phyloP scores from a whole-genome alignment of 1,140 invertebrate species.

The Sitobion miscanthi region DNA sequence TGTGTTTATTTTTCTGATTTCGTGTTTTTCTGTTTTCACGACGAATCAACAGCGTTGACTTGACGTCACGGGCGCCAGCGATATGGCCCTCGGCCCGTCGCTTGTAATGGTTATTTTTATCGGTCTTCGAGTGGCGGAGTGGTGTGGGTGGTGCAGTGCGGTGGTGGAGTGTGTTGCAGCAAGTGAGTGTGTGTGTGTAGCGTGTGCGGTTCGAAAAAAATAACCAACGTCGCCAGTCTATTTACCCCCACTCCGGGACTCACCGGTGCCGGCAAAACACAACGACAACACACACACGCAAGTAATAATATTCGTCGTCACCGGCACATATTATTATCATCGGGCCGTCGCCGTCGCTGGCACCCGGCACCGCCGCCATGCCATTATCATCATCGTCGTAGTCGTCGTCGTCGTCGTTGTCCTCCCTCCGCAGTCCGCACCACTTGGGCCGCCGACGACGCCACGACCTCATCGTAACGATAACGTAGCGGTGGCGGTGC shows the following conservation, averaged over 20 bases:
- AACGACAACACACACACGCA: background rate
- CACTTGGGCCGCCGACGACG: background rate
- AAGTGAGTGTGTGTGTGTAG: background rate
- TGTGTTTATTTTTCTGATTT: background rate
- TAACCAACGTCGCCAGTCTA: conserved; percentile 31
- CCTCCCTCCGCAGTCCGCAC: background rate
- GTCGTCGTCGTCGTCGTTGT: too few relatives aligned
- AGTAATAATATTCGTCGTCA: conserved; percentile 1
- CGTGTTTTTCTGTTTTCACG: background rate
- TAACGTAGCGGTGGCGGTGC: background rate
- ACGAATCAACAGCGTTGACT: conserved; percentile 53
- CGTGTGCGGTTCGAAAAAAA: conserved; percentile 26
- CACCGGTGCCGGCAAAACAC: background rate
- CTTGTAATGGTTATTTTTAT: conserved; percentile 62
- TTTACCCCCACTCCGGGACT: background rate
- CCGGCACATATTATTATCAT: conserved; percentile 14
- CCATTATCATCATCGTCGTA: background rate
- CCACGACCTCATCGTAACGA: conserved; percentile 1
- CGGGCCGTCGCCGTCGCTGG: background rate
- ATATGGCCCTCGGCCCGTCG: conserved; percentile 51
- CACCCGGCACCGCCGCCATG: background rate
- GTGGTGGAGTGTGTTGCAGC: conserved; percentile 36
- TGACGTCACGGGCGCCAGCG: conserved; percentile 58
- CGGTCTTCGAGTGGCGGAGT: background rate
- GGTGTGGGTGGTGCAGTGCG: background rate